Conservation (phyloP, 2,888 invertebrate species). For the Dendrolimus pini region DNA sequence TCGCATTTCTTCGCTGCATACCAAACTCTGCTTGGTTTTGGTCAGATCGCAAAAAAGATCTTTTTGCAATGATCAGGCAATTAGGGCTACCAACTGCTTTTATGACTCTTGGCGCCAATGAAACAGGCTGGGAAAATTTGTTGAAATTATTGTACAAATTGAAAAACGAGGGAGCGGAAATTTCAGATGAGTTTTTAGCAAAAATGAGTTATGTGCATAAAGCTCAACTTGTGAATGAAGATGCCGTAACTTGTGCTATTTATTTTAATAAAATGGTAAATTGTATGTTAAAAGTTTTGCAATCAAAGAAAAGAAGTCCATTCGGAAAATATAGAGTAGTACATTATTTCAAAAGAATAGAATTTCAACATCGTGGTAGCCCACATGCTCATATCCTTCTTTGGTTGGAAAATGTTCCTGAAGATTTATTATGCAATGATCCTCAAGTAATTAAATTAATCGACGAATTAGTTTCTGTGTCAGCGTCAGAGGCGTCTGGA, state of each 20-base stretch:
- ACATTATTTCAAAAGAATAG: constrained; percentile 33
- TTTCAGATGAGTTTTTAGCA: constrained; percentile 16
- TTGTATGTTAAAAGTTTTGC: constrained; percentile 21
- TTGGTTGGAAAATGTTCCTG: constrained; percentile 37
- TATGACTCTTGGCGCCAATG: constrained; percentile 44
- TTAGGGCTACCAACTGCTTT: constrained; percentile 39
- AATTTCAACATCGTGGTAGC: constrained; percentile 39
- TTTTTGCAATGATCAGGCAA: constrained; percentile 47
- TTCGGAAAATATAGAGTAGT: constrained; percentile 17
- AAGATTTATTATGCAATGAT: constrained; percentile 16
- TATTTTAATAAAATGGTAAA: constrained; percentile 40
- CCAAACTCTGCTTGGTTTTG: constrained; percentile 43
- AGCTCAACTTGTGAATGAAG: constrained; percentile 25
- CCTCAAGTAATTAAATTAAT: constrained; percentile 19
- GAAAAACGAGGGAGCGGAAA: constrained; percentile 19
- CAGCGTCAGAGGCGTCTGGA: constrained; percentile 25
- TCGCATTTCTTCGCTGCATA: constrained; percentile 34
- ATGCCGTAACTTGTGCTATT: constrained; percentile 30
- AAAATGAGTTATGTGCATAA: constrained; percentile 18
- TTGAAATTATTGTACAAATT: constrained; percentile 33
- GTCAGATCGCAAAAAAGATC: constrained; percentile 35
- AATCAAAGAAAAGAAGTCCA: constrained; percentile 15
- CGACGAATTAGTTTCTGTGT: constrained; percentile 27
- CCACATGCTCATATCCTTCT: constrained; percentile 33
- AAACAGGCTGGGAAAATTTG: constrained; percentile 33